Evolutionary conservation across 2,888 invertebrate genomes (phyloP).

Genomic region (Operophtera brumata): DNA sequence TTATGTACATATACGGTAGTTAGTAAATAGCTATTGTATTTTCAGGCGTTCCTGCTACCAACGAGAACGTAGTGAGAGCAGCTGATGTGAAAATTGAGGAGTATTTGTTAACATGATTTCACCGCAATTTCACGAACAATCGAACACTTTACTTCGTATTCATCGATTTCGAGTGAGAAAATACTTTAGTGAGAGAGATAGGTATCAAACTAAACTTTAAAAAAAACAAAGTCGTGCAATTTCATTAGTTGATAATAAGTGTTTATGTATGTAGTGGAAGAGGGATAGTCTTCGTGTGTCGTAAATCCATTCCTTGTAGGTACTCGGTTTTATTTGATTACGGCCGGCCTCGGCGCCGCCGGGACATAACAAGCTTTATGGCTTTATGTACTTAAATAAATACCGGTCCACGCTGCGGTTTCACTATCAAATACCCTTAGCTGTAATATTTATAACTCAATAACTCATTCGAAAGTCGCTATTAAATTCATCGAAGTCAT

Average conservation of each 20-base stretch:
- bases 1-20: background rate
- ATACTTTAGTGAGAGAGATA: background rate
- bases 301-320: slow-evolving; percentile 57
- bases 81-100: slow-evolving; percentile 48
- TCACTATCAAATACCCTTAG: slow-evolving; percentile 33
- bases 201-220: background rate
- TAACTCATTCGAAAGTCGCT: slow-evolving; percentile 34
- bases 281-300: slow-evolving; percentile 48
- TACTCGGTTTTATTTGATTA: slow-evolving; percentile 63
- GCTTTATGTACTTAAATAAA: slow-evolving; percentile 53
- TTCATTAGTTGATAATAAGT: slow-evolving; percentile 25
- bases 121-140: slow-evolving; percentile 1
- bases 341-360: slow-evolving; percentile 48
- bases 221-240: slow-evolving; percentile 5
- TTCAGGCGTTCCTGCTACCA: slow-evolving; percentile 50
- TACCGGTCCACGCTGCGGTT: slow-evolving; percentile 34
- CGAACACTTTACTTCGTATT: background rate
- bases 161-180: background rate
- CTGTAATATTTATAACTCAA: slow-evolving; percentile 38
- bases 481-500: slow-evolving; percentile 28
- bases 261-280: slow-evolving; percentile 39
- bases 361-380: slow-evolving; percentile 59
- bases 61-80: slow-evolving; percentile 45
- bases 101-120: slow-evolving; percentile 40
- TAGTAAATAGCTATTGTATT: slow-evolving; percentile 14